Evolutionary conservation across 2,797 vertebrate species (phyloP), one percentile per base, ranked within the genome.

Genomic region (Rachycentron canadum): DNA sequence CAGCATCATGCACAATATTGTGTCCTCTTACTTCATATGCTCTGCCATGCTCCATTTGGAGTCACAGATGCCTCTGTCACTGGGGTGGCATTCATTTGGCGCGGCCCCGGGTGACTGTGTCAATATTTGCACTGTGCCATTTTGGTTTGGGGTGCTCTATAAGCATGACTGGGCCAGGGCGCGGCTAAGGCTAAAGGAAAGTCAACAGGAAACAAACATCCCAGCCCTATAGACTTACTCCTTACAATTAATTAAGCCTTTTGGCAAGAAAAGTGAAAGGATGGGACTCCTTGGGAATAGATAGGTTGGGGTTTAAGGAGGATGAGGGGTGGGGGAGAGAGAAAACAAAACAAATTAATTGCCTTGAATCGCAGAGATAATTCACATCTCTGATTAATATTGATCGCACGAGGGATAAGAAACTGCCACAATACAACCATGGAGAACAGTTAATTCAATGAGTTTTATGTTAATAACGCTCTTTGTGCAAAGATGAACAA

Each of bases 301-400:
- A 80, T 69, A 73, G 73, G 79, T 77, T 78, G 50, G 58, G 11
- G 58, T 57, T 78, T 81, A 13, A 58, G 64, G 49, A 61, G 72
- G 69, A 63, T 40, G 50, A 6, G 38, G 5, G 16, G 26, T 1
- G 34, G 47, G 40, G 8, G 55, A 25, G 71, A 52, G 57, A 52
- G 57, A 43, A 73, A 76, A 86, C 79, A 89, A 88, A 90, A 83
- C 82, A 88, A 89, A 91, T 90, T 52, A 91, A 92, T 90, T 89
- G 79, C 79, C 40, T 86, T 43, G 79, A 88, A 91, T 89, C 76
- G 78, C 79, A 52, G 72, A 36, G 83, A 92, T 92, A 88, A 92
- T 92, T 87, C 82, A 88, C 89, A 89, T 83, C 85, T 92, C 86
- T 91, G 88, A 94, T 92, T 91, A 91, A 89, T 93, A 94, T 92